phyloP scores from a whole-genome alignment of 2,888 invertebrate species.

The Lymantria monacha region DNA sequence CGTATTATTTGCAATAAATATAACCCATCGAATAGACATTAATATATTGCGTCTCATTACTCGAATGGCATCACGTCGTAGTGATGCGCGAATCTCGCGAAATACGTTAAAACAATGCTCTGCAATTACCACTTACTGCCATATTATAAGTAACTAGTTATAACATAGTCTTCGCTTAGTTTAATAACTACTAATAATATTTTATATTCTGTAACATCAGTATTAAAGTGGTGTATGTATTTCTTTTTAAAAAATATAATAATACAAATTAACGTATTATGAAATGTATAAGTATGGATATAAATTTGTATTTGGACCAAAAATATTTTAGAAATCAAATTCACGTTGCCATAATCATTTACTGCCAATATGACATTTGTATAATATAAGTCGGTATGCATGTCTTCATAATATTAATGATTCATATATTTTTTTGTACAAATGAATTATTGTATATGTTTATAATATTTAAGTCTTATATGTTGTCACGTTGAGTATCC shows the following conservation, averaged over 20 bases:
- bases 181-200: constrained; percentile 57
- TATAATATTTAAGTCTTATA: constrained; percentile 21
- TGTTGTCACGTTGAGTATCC: constrained; percentile 29
- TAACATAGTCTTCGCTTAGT: constrained; percentile 74
- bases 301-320: constrained; percentile 72
- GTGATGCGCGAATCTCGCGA: constrained; percentile 69
- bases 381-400: constrained; percentile 41
- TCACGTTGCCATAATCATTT: constrained; percentile 78
- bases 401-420: constrained; percentile 43
- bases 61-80: constrained; percentile 57
- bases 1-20: constrained; percentile 47
- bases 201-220: constrained; percentile 71
- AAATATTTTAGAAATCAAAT: constrained; percentile 77
- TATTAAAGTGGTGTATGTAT: constrained; percentile 80
- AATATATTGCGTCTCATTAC: constrained; percentile 57
- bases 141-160: constrained; percentile 75
- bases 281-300: constrained; percentile 60
- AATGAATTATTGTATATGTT: constrained; percentile 46
- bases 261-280: constrained; percentile 54
- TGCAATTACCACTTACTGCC: constrained; percentile 74
- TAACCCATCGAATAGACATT: constrained; percentile 76
- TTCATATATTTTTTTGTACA: constrained; percentile 61
- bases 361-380: constrained; percentile 79
- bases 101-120: constrained; percentile 50
- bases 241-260: constrained; percentile 44